A percentile compares a stretch with the other conserved stretches of the same genome.
Evolutionary conservation across 2,113 vertebrate species (phyloP).

Genomic region (Festucalex cinctus): DNA sequence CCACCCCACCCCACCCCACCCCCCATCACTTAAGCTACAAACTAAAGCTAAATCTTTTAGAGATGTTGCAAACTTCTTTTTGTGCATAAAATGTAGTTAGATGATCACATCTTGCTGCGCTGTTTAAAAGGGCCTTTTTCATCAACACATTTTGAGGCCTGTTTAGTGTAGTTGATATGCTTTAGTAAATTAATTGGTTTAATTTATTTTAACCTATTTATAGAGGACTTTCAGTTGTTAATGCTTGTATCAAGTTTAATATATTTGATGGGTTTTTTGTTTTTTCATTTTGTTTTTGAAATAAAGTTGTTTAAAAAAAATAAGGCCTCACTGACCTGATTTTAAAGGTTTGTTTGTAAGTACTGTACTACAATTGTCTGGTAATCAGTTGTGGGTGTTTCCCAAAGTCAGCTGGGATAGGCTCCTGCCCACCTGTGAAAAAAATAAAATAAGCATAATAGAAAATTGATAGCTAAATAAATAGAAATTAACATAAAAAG

Average conservation of each 20-base stretch:
- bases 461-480: not conserved
- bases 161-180: constrained; percentile 64
- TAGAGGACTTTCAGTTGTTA: constrained; percentile 72
- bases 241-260: constrained; percentile 80
- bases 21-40: constrained; percentile 27
- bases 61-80: constrained; percentile 42
- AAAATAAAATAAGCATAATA: not conserved
- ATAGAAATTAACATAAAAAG: not conserved
- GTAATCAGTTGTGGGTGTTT: not conserved
- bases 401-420: not conserved
- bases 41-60: constrained; percentile 46
- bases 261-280: constrained; percentile 67
- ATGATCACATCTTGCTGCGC: constrained; percentile 35
- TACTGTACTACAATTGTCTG: not conserved
- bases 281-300: constrained; percentile 71
- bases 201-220: constrained; percentile 83
- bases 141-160: constrained; percentile 55
- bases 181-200: constrained; percentile 77
- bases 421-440: not conserved
- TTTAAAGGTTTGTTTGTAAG: not conserved
- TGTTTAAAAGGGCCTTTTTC: constrained; percentile 65
- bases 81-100: constrained; percentile 54
- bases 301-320: constrained; percentile 58
- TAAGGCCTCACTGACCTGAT: not conserved
- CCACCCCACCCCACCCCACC: too few species aligned